Base-by-base conservation (phyloP, 37 sponge, comb jelly and placozoan genomes). In the Beroe ovata region DNA sequence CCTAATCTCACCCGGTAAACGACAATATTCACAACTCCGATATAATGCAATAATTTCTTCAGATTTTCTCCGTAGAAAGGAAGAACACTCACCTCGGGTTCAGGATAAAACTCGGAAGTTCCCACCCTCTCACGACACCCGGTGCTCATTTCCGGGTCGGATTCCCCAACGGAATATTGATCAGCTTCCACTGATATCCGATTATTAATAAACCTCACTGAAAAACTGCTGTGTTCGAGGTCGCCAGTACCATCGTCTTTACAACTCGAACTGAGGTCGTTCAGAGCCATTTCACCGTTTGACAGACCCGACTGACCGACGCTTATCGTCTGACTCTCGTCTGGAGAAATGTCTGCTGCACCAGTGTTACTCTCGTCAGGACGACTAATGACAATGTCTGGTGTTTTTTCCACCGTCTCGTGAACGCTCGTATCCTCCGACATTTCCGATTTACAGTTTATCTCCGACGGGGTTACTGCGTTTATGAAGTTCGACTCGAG, bases 401-500 rank as follows among this genome's bases (percentile, higher is more conserved):
- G 54, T 11, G 11, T 47, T 6, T 16, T 11, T 16, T 47, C 54
- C 54, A 47, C 54, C 54, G 11, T 11, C 54, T 11, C 11, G 6
- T 47, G 11, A 6, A 47, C 54, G 11, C 54, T 47, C 54, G 11
- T 47, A 47, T 47, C 54, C 11, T 6, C 6, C 11, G 11, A 11
- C 11, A 16, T 11, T 6, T 6, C 6, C 11, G 54, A 47, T 47
- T 47, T 47, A 11, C 54, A 47, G 54, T 47, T 47, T 47, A 47
- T 47, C 54, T 47, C 54, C 11, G 54, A 47, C 11, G 54, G 54
- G 11, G 54, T 47, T 6, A 47, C 71, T 3, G 84, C 54, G 84
- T 77, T 54, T 39, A 77, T 77, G 47, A 77, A 77, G 54, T 21
- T 42, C 6, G 54, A 21, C 11, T 33, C 84, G 47, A 19, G 20